These are phyloP conservation scores for Danio albolineatus DNA, from an alignment of 2,797 vertebrate genomes.

Conservation along the genomic window DNA sequence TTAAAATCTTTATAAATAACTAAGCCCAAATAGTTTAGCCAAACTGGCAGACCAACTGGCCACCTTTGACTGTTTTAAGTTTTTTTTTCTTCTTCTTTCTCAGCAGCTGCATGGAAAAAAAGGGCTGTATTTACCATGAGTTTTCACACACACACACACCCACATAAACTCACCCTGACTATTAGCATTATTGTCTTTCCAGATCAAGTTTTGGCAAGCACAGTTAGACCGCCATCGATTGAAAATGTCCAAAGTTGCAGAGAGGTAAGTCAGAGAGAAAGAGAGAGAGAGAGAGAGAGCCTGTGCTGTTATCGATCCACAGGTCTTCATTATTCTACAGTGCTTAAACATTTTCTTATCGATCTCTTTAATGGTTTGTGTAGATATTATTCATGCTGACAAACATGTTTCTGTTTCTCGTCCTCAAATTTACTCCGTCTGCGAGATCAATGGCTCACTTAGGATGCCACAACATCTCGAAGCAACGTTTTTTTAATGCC, in stretches of 20 bases:
- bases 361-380: conserved; percentile 54
- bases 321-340: conserved; percentile 57
- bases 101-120: too few species aligned
- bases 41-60: not conserved
- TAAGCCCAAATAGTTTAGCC: not conserved
- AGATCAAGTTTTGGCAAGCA: conserved; percentile 98
- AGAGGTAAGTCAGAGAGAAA: conserved; percentile 84
- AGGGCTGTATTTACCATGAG: not conserved
- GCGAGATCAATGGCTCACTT: conserved; percentile 35
- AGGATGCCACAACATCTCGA: conserved; percentile 13
- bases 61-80: not conserved
- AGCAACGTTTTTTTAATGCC: conserved; percentile 3
- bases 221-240: conserved; percentile 97
- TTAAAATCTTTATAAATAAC: not conserved
- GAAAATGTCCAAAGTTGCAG: conserved; percentile 99
- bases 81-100: not conserved
- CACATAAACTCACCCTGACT: conserved; percentile 45
- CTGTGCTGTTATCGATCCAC: conserved; percentile 72
- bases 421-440: conserved; percentile 36
- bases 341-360: conserved; percentile 60
- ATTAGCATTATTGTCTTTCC: conserved; percentile 73
- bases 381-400: conserved; percentile 41
- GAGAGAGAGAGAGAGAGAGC: not conserved
- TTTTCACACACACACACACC: conserved; percentile 20
- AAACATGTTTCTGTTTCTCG: conserved; percentile 44